These are phyloP conservation scores for Cryptotermes secundus DNA, from an alignment of 1,140 invertebrate species.

Conservation along the genomic window DNA sequence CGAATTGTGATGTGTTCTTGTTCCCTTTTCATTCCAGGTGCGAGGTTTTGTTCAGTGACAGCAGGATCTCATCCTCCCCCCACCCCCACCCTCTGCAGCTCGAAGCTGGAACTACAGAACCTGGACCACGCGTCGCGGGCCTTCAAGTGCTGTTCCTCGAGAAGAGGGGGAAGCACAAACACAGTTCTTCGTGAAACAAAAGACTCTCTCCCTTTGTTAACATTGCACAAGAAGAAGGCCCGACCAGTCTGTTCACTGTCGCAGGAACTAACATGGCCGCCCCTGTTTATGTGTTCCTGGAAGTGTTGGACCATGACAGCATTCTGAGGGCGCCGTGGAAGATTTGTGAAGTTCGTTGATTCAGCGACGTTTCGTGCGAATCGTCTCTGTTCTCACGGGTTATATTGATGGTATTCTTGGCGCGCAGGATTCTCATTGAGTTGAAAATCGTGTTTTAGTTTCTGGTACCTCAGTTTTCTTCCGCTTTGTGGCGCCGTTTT, in stretches of 20 bases:
- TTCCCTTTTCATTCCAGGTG: background rate
- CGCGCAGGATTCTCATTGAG: no score
- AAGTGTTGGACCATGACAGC: background rate
- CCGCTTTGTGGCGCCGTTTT: no score
- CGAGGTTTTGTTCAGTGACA: background rate
- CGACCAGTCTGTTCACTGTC: background rate
- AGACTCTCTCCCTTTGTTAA: background rate
- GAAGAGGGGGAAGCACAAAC: background rate
- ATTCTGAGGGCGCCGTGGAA: background rate
- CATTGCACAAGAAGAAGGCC: background rate
- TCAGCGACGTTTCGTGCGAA: no score
- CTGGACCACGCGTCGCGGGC: background rate
- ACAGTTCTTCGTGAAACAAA: conserved; percentile 9
- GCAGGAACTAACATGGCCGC: background rate
- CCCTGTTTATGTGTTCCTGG: background rate
- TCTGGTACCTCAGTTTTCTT: no score
- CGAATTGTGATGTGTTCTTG: background rate
- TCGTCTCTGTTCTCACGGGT: no score
- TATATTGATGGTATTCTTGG: no score
- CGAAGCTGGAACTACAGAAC: background rate
- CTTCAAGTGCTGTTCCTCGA: background rate
- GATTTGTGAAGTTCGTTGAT: background rate
- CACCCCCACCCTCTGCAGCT: background rate
- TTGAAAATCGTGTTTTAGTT: no score
- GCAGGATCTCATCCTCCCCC: background rate